These are phyloP conservation scores for Papilio gigon DNA, from an alignment of 2,888 invertebrate species.

Conservation along the genomic window DNA sequence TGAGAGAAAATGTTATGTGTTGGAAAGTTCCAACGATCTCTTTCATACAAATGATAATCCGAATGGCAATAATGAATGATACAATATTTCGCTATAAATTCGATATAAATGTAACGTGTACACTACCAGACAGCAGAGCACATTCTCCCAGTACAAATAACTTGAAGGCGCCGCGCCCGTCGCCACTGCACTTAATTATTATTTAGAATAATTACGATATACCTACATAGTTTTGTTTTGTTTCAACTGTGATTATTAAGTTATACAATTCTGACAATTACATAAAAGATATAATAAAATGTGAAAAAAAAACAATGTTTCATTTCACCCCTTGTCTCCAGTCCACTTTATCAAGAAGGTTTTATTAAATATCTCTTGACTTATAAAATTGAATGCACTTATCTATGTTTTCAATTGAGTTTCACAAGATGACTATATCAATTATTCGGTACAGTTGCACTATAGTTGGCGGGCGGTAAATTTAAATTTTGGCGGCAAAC, in stretches of 20 bases:
- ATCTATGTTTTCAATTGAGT: no score
- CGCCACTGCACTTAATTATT: constrained; percentile 59
- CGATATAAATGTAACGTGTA: constrained; percentile 42
- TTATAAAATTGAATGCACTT: no score
- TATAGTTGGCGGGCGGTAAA: no score
- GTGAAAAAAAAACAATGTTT: constrained; percentile 60
- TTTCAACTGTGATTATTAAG: constrained; percentile 85
- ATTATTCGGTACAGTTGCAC: no score
- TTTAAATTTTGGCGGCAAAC: no score
- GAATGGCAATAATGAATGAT: constrained; percentile 17
- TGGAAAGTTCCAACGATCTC: constrained; percentile 13
- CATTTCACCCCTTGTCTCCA: constrained; percentile 50
- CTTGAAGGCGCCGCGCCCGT: constrained; percentile 45
- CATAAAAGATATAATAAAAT: constrained; percentile 82
- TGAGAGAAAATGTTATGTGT: constrained; percentile 3
- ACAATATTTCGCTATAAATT: constrained; percentile 28
- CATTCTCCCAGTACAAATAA: constrained; percentile 74
- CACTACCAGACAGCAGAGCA: constrained; percentile 70
- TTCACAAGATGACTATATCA: no score
- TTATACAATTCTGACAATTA: constrained; percentile 83
- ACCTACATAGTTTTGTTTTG: constrained; percentile 77
- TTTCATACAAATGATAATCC: constrained; percentile 4
- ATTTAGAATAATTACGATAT: constrained; percentile 69
- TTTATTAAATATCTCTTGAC: no score
- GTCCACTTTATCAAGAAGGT: not conserved